These are phyloP conservation scores for Thaumetopoea pityocampa DNA, from an alignment of 1,140 invertebrate genomes.

Conservation along the genomic window DNA sequence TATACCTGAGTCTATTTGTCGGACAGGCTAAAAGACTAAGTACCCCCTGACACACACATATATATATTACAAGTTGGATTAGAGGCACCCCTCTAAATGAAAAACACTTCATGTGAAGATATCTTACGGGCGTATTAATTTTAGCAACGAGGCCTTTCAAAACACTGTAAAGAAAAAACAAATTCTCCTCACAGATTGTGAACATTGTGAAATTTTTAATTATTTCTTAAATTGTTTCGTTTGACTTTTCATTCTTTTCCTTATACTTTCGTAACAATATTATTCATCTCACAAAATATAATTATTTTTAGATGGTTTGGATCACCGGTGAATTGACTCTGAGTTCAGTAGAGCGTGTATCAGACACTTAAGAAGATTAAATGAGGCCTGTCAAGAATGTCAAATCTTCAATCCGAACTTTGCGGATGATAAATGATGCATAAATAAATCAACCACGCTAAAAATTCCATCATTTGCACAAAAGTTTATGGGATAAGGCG, in stretches of 20 bases:
- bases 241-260: conserved; percentile 1
- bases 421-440: conserved; percentile 33
- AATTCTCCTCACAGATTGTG: too few relatives aligned
- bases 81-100: too few relatives aligned
- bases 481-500: conserved; percentile 15
- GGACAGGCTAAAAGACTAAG: too few relatives aligned
- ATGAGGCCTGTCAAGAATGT: conserved; percentile 34
- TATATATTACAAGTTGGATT: too few relatives aligned
- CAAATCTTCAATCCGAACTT: conserved; percentile 38
- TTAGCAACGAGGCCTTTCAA: too few relatives aligned
- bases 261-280: neutral
- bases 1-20: too few relatives aligned
- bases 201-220: too few relatives aligned
- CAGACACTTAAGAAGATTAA: conserved; percentile 37
- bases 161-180: too few relatives aligned
- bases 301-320: conserved; percentile 4
- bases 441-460: conserved; percentile 34
- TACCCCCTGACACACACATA: too few relatives aligned
- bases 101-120: too few relatives aligned
- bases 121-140: too few relatives aligned
- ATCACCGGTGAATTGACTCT: conserved; percentile 21
- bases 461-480: conserved; percentile 25
- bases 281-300: neutral
- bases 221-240: too few relatives aligned
- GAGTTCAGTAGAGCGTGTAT: conserved; percentile 29